Base-by-base conservation (phyloP, 2,797 vertebrate species). In the Scleropages formosus region DNA sequence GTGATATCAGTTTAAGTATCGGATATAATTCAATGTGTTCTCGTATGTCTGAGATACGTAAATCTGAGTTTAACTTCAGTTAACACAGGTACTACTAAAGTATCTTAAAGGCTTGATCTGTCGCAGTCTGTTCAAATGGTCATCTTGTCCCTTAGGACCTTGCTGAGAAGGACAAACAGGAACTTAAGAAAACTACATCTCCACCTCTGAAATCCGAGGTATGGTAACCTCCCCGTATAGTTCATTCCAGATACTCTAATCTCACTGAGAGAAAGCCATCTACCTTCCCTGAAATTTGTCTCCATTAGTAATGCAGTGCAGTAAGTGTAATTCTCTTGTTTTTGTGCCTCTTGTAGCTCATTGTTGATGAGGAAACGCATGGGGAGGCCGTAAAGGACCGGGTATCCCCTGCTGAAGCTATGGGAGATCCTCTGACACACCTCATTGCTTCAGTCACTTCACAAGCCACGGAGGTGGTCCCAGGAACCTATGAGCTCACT, bases 101-200 rank as follows among this genome's bases (percentile, higher is more conserved):
- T 11, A 15, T 22, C 8, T 68, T 3, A 46, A 47, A n/a, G n/a
- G n/a, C n/a, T n/a, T n/a, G n/a, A n/a, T n/a, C n/a, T n/a, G 24
- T n/a, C 67, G 31, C 18, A 20, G 15, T 20, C 46, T 61, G 4
- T 53, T 56, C 16, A 65, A 39, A 8, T 75, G 8, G 15, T 47
- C 74, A 13, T 79, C 82, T 64, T 76, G 44, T 51, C 62, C 74
- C 61, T 0, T 72, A 93, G 91, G 85, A 86, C 77, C 75, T 88
- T 61, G 79, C 85, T 8, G 79, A 85, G 65, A 85, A 13, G 53
- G 81, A 49, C 12, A 82, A 88, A 81, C 73, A 79, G 20, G 84
- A 83, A 58, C 46, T 51, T 47, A 10, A 53, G 44, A 61, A 31
- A 44, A 27, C 16, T 67, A 31, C 22, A 64, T 72, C 44, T 16